These are phyloP conservation scores for Anguilla rostrata DNA, from an alignment of 2,113 vertebrate species.

Conservation along the genomic window DNA sequence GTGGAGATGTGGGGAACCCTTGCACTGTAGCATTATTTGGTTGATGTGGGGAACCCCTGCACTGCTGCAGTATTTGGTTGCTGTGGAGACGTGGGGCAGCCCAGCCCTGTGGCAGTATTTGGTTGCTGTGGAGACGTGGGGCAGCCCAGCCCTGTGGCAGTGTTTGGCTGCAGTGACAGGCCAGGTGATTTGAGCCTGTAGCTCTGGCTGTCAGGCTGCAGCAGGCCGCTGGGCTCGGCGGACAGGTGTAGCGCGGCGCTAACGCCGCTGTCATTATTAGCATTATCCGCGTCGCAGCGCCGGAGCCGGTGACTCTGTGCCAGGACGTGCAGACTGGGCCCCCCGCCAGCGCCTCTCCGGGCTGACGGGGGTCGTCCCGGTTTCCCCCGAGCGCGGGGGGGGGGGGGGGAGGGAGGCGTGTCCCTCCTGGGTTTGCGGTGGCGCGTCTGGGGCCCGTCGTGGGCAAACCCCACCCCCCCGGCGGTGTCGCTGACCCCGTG, in stretches of 20 bases:
- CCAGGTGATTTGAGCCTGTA: background rate
- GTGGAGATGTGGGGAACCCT: no score
- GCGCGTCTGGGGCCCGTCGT: background rate
- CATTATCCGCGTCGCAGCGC: conserved; percentile 31
- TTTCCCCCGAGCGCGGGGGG: conserved; percentile 19
- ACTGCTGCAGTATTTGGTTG: no score
- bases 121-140: no score
- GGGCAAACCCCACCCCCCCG: background rate
- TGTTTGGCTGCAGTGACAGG: background rate
- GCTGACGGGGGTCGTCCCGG: conserved; percentile 45
- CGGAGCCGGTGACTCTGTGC: background rate
- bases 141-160: no score
- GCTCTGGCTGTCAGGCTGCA: background rate
- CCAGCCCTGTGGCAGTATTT: no score
- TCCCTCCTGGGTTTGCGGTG: background rate
- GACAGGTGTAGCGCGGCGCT: conserved; percentile 38
- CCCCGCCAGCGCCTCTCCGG: conserved; percentile 51
- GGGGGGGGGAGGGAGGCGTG: background rate
- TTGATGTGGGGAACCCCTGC: no score
- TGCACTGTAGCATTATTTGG: no score
- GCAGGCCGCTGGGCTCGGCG: conserved; percentile 26
- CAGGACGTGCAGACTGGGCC: conserved; percentile 21
- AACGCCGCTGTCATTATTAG: conserved; percentile 46
- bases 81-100: no score
- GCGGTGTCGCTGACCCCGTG: conserved; percentile 22